Base-by-base conservation (phyloP, 35 echinoderm and acorn worm genomes). In the Heliocidaris erythrogramma region DNA sequence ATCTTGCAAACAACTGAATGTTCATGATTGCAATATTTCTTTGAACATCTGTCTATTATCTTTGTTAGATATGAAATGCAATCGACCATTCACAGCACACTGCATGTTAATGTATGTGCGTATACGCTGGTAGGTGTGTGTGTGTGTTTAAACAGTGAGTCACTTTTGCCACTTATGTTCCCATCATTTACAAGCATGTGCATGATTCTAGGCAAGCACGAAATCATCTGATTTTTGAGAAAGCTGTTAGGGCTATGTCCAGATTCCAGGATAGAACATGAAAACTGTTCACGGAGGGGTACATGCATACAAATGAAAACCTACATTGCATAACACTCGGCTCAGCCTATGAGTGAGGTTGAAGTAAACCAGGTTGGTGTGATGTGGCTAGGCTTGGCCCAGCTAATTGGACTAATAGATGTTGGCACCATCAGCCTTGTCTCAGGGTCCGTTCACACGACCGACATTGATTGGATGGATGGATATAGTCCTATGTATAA, bases 381-480 rank as follows among this genome's bases (percentile, higher is more conserved):
- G 65, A 78, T 78, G 65, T 18, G 52, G 52, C 14, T 11, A 56
- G 52, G 65, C 65, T 78, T 27, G 65, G 27, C 65, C 8, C 27
- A 27, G 65, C 65, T 56, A 78, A 78, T 78, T 78, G 65, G 65
- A 78, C 65, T 78, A 78, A 78, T 78, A 78, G 65, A 78, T 78
- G 65, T 78, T 29, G 65, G 65, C 65, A 78, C 65, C 65, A 78
- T 78, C 61, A 78, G 65, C 27, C 65, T 7, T 78, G 65, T 18
- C 21, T 27, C 27, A n/a, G 65, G 65, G 65, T 78, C 17, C 27
- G 65, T 78, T 78, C 65, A 18, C 65, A 78, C 27, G 18, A 5
- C 65, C 65, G 27, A 27, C 65, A 78, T 5, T 78, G 27, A 78
- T 78, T 78, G 65, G 65, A 78, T 78, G 52, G 52, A n/a, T 78